These are phyloP conservation scores for Pampusana beccarii DNA, from an alignment of 2,113 vertebrate genomes.

Conservation along the genomic window DNA sequence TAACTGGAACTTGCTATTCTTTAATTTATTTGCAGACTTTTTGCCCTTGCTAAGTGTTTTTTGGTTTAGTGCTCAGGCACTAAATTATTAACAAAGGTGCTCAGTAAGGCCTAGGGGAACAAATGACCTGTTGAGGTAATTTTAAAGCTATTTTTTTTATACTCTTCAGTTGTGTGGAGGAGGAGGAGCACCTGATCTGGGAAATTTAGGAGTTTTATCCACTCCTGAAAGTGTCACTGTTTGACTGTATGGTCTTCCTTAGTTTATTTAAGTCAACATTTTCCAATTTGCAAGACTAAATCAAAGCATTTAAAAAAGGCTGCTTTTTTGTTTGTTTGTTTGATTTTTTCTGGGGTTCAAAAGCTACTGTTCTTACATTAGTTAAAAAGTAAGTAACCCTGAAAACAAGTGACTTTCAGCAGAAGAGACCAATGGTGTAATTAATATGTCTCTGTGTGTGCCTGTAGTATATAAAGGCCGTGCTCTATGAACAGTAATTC, in stretches of 20 bases:
- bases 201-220: not conserved
- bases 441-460: not conserved
- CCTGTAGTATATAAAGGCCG: not conserved
- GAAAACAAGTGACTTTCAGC: not conserved
- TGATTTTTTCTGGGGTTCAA: not conserved
- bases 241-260: not conserved
- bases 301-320: not conserved
- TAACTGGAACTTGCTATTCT: not conserved
- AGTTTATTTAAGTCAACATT: not conserved
- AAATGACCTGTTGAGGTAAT: not conserved
- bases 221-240: not conserved
- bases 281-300: not conserved
- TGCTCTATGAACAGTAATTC: not conserved
- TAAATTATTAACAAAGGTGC: conserved; percentile 5
- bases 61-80: not conserved
- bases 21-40: conserved; percentile 17
- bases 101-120: not conserved
- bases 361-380: not conserved
- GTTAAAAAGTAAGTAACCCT: not conserved
- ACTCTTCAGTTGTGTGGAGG: not conserved
- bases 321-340: not conserved
- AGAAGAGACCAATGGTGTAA: not conserved
- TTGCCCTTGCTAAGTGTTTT: conserved; percentile 1
- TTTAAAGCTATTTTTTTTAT: not conserved
- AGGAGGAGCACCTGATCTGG: not conserved